Evolutionary conservation across 2,888 invertebrate species (phyloP), one percentile per base, ranked within the genome.

Genomic region (Drosophila flavopinicola): DNA sequence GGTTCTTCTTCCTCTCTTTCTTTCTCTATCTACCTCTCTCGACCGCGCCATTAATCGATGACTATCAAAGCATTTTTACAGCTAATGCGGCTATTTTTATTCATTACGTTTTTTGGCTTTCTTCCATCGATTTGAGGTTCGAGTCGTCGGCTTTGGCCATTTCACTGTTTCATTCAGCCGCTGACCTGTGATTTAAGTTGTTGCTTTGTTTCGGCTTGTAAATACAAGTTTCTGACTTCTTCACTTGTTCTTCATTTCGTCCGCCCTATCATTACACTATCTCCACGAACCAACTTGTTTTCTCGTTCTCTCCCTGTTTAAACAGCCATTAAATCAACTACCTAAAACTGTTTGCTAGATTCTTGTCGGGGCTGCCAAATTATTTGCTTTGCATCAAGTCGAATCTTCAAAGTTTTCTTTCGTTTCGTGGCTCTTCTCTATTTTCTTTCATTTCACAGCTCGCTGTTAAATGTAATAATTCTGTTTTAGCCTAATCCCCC

Each of bases 51-150:
- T 66, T 73, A 74, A 84, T 84, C 77, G 83, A 85, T 85, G 77
- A 79, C 82, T 82, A 85, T 84, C 84, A 80, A 76, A 72, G 67
- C 69, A 52, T 75, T 87, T 84, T 85, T 84, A 87, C 85, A 82
- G 88, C 85, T 87, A 85, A 84, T 85, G 73, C 70, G 78, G 78
- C 79, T 87, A 85, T 88, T 88, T 85, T 88, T 88, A 82, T 85
- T 77, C 84, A 87, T 87, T 85, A 80, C 83, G 77, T 78, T 79
- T 78, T 66, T 70, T 39, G 45, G 77, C 69, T 80, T 83, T 84
- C 77, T 82, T 72, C 48, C 44, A 74, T 65, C 56, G 69, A 69
- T 75, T 75, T 66, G 33, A 10, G 32, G 24, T 23, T 6, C 11
- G 13, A 41, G 6, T 66, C 47, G 48, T 39, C 37, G 52, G 30